A percentile compares a stretch with the other conserved stretches of the same genome.
phyloP scores from a whole-genome alignment of 2,888 invertebrate species.

The Eulithis prunata region DNA sequence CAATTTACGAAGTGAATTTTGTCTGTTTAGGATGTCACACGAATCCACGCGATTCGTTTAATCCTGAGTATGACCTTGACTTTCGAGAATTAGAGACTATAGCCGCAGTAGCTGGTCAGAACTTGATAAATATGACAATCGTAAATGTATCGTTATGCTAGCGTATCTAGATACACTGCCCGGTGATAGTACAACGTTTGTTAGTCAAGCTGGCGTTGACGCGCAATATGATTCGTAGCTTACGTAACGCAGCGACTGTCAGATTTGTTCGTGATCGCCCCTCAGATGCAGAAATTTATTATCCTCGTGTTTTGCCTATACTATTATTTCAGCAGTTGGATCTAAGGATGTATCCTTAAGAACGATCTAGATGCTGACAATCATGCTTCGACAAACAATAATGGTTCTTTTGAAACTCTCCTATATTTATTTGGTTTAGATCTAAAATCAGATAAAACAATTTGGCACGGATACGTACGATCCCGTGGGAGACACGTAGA shows the following conservation, averaged over 20 bases:
- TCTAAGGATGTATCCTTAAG: slow-evolving; percentile 1
- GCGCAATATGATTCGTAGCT: no score
- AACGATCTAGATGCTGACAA: slow-evolving; percentile 10
- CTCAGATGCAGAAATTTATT: slow-evolving; percentile 7
- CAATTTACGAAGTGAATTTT: slow-evolving; percentile 34
- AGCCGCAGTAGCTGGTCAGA: not conserved
- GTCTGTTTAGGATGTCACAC: slow-evolving; percentile 34
- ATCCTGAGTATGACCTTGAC: slow-evolving; percentile 26
- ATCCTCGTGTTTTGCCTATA: not conserved
- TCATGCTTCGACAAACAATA: slow-evolving; percentile 2
- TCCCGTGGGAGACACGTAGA: slow-evolving; percentile 24
- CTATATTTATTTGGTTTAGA: slow-evolving; percentile 9
- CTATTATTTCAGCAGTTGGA: not conserved
- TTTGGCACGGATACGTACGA: slow-evolving; percentile 22
- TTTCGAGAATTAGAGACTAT: slow-evolving; percentile 8
- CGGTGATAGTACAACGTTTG: no score
- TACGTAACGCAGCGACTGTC: no score
- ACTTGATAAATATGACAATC: no score
- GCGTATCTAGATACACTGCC: no score
- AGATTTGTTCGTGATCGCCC: no score
- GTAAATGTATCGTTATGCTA: no score
- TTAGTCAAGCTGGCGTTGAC: no score
- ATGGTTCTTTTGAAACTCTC: slow-evolving; percentile 9
- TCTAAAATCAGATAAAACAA: slow-evolving; percentile 25
- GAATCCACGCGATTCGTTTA: slow-evolving; percentile 38